These are phyloP conservation scores for Drosophila anomelani DNA, from an alignment of 2,888 invertebrate genomes.

Conservation along the genomic window DNA sequence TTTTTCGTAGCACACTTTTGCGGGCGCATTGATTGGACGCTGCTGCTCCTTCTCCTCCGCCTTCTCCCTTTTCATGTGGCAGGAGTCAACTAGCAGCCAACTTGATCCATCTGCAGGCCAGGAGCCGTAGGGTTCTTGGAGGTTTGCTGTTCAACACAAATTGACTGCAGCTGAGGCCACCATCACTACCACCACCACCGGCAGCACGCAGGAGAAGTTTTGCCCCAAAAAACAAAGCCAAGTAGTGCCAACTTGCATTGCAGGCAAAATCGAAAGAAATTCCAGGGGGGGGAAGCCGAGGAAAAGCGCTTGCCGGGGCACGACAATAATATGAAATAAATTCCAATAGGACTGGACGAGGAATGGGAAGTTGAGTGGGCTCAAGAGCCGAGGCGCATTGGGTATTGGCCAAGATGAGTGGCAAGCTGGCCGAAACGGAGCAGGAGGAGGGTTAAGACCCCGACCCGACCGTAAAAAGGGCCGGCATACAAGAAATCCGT, in stretches of 20 bases:
- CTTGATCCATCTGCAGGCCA: slow-evolving; percentile 51
- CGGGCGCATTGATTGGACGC: slow-evolving; percentile 48
- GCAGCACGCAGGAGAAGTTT: slow-evolving; percentile 53
- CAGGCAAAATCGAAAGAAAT: slow-evolving; percentile 8
- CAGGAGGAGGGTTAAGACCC: background rate
- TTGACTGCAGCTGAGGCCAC: slow-evolving; percentile 75
- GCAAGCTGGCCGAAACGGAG: background rate
- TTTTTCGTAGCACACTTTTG: slow-evolving; percentile 69
- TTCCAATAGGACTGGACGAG: slow-evolving; percentile 51
- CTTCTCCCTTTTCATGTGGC: background rate
- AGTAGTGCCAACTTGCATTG: slow-evolving; percentile 49
- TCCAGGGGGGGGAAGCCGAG: background rate
- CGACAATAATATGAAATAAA: slow-evolving; percentile 73
- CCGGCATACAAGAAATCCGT: slow-evolving; percentile 70
- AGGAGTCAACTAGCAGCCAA: slow-evolving; percentile 44
- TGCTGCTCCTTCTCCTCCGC: background rate
- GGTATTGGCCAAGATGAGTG: slow-evolving; percentile 15
- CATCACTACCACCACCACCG: slow-evolving; percentile 22
- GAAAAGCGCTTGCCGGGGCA: background rate
- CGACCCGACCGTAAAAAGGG: slow-evolving; percentile 26
- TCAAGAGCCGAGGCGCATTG: slow-evolving; percentile 15
- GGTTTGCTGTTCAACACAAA: slow-evolving; percentile 49
- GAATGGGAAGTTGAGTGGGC: slow-evolving; percentile 36
- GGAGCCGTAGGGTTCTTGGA: slow-evolving; percentile 29
- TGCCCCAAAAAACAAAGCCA: slow-evolving; percentile 67